phyloP scores from a whole-genome alignment of 2,888 invertebrate genomes.

The Dysmachus trigonus region DNA sequence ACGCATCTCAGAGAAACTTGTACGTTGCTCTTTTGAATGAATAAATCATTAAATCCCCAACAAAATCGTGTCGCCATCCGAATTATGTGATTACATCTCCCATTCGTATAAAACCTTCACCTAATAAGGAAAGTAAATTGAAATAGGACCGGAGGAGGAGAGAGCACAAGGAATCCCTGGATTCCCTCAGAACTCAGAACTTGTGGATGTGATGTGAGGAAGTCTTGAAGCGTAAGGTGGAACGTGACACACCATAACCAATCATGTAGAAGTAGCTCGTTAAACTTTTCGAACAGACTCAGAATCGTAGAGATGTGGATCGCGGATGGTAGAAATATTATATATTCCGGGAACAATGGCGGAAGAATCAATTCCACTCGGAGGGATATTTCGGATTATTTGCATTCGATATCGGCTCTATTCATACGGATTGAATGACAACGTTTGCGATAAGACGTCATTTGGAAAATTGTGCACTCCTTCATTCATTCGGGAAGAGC shows the following conservation, averaged over 20 bases:
- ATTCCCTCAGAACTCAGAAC: background rate
- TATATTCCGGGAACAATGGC: background rate
- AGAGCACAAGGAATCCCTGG: background rate
- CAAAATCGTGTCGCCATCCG: background rate
- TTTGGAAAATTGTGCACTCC: constrained; percentile 17
- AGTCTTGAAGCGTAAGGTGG: background rate
- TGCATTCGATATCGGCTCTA: constrained; percentile 20
- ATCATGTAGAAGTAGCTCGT: constrained; percentile 26
- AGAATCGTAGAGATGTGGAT: constrained; percentile 1
- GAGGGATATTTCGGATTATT: constrained; percentile 27
- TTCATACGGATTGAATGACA: constrained; percentile 2
- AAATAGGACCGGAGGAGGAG: background rate
- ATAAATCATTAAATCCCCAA: background rate
- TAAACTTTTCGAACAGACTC: constrained; percentile 21
- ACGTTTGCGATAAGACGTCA: constrained; percentile 9
- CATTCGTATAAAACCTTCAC: background rate
- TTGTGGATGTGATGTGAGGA: background rate
- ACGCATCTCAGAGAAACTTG: background rate
- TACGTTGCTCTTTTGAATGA: background rate
- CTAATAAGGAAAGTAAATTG: constrained; percentile 24
- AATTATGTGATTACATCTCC: constrained; percentile 5
- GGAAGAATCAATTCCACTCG: constrained; percentile 16
- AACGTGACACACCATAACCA: background rate
- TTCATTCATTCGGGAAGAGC: background rate
- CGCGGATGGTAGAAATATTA: background rate